A percentile compares a stretch with the other conserved stretches of the same genome.
Evolutionary conservation across 2,113 vertebrate genomes (phyloP).

Genomic region (Paraplagusia blochii): DNA sequence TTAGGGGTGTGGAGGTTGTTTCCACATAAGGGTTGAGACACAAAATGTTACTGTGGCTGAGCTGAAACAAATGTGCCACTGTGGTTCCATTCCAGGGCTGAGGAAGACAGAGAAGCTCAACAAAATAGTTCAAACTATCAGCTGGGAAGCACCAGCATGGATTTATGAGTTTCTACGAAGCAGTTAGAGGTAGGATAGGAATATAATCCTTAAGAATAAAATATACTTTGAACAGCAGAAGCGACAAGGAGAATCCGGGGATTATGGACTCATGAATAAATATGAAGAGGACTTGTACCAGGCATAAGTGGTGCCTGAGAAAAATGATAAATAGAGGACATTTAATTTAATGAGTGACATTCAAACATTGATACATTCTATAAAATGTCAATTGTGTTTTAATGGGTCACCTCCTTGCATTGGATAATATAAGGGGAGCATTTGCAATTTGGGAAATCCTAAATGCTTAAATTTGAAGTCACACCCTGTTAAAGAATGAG

Average conservation of each 20-base stretch:
- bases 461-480: background rate
- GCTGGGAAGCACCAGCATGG: conserved; percentile 6
- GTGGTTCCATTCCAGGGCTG: background rate
- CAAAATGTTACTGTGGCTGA: background rate
- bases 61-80: conserved; percentile 1
- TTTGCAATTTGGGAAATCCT: too few relatives aligned
- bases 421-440: too few relatives aligned
- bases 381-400: too few relatives aligned
- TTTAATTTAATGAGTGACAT: conserved; percentile 47
- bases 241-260: conserved; percentile 60
- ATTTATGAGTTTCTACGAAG: conserved; percentile 24
- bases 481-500: background rate
- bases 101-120: conserved; percentile 6
- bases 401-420: too few relatives aligned
- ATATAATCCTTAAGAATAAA: conserved; percentile 34
- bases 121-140: conserved; percentile 22
- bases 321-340: conserved; percentile 22
- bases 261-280: conserved; percentile 66
- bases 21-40: background rate
- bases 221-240: conserved; percentile 55
- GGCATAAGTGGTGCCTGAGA: conserved; percentile 58
- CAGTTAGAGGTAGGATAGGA: conserved; percentile 34
- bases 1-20: too few relatives aligned
- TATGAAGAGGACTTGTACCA: conserved; percentile 53
- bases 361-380: conserved; percentile 35